phyloP scores from a whole-genome alignment of 2,797 vertebrate genomes.

The Hephaestus fuliginosus region DNA sequence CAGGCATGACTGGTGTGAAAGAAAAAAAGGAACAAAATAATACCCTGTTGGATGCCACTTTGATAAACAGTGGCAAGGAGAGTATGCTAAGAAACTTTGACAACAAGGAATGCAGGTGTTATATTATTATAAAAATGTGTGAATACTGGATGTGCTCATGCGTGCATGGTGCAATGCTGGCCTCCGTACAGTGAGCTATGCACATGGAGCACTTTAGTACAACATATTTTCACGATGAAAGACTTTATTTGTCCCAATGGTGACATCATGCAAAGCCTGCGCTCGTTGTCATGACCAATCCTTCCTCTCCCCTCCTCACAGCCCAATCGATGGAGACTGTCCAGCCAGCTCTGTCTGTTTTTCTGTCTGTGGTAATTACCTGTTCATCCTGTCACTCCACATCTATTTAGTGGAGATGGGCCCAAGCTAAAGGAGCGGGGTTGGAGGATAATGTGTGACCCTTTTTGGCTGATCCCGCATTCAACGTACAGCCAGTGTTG shows the following conservation, averaged over 20 bases:
- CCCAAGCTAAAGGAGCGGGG: conserved; percentile 15
- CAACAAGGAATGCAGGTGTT: neutral
- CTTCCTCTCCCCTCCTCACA: conserved; percentile 15
- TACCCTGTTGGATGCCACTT: neutral
- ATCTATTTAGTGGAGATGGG: conserved; percentile 54
- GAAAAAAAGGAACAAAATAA: neutral
- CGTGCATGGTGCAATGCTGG: neutral
- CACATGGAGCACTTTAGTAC: neutral
- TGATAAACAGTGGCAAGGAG: neutral
- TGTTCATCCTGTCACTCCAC: conserved; percentile 50
- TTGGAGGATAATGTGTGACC: conserved; percentile 49
- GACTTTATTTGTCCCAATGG: conserved; percentile 26
- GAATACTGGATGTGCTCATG: neutral
- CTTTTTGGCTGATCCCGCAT: conserved; percentile 49
- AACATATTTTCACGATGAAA: conserved; percentile 23
- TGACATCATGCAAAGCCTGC: conserved; percentile 25
- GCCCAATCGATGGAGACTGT: conserved; percentile 46
- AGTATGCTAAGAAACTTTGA: neutral
- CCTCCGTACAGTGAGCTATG: neutral
- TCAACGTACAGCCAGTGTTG: conserved; percentile 44
- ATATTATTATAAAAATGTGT: neutral
- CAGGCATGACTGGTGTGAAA: conserved; percentile 1
- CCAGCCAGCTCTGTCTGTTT: conserved; percentile 39
- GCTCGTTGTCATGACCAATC: conserved; percentile 16
- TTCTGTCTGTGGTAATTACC: conserved; percentile 63